Conservation (phyloP, 2,888 invertebrate genomes). For the Copidosoma aretas region DNA sequence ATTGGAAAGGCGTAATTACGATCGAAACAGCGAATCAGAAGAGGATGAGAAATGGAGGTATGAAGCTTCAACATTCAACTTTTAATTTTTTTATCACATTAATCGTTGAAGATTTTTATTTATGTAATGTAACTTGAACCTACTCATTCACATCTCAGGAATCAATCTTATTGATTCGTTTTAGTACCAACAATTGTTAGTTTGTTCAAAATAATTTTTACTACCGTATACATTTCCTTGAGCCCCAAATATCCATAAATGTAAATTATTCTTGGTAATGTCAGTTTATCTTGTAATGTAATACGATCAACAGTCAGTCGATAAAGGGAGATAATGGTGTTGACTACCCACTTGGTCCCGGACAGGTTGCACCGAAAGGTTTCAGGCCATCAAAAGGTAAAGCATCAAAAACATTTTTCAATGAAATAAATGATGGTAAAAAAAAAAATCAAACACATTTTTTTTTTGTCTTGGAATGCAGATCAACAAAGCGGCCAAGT, state of each 20-base stretch:
- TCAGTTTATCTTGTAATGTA: not conserved
- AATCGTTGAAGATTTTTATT: not conserved
- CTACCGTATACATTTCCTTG: not conserved
- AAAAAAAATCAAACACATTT: not conserved
- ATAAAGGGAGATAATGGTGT: slow-evolving; percentile 54
- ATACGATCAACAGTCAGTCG: slow-evolving; percentile 15
- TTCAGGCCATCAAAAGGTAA: slow-evolving; percentile 65
- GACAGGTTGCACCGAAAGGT: slow-evolving; percentile 81
- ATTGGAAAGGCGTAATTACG: slow-evolving; percentile 66
- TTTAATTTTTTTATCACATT: not conserved
- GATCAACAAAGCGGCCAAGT: slow-evolving; percentile 74
- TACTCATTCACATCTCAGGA: too few species aligned
- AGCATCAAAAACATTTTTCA: not conserved
- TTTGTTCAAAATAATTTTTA: too few species aligned
- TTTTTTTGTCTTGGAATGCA: not conserved
- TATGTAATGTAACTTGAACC: not conserved
- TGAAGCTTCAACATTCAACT: not conserved
- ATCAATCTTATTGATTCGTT: too few species aligned
- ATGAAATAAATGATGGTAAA: not conserved
- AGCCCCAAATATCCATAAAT: not conserved
- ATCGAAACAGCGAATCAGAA: slow-evolving; percentile 68
- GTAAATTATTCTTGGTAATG: not conserved
- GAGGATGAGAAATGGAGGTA: slow-evolving; percentile 63
- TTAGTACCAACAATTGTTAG: too few species aligned
- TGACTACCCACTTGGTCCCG: slow-evolving; percentile 74